Conservation (phyloP, 2,113 vertebrate species). For the Actinemys pallida region DNA sequence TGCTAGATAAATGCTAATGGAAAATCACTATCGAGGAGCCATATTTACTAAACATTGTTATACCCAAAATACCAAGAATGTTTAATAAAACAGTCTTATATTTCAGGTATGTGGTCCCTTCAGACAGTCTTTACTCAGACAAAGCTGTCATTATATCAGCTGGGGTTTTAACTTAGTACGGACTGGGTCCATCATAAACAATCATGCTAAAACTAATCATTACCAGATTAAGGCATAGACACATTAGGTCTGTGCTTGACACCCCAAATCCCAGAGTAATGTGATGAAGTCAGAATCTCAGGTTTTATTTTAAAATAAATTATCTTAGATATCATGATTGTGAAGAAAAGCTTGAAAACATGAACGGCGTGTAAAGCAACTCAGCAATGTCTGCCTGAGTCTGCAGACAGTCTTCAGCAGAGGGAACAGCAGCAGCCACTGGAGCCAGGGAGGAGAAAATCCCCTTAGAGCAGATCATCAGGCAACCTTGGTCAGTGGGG, state of each 20-base stretch:
- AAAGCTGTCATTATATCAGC: not conserved
- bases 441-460: not conserved
- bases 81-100: not conserved
- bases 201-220: not conserved
- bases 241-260: accelerated
- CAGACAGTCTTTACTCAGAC: not conserved
- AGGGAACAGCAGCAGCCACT: not conserved
- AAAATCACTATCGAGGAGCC: not conserved
- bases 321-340: not conserved
- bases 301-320: not conserved
- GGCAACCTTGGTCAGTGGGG: not conserved
- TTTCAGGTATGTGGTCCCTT: not conserved
- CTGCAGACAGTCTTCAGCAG: not conserved
- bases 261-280: not conserved
- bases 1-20: not conserved
- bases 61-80: not conserved
- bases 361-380: not conserved
- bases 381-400: not conserved
- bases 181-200: not conserved
- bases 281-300: not conserved
- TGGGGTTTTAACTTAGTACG: not conserved
- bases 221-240: not conserved
- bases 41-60: not conserved
- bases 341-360: not conserved
- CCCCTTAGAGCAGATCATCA: not conserved